Evolutionary conservation across 2,797 vertebrate genomes (phyloP).

Genomic region (Catostomus latipinnis): DNA sequence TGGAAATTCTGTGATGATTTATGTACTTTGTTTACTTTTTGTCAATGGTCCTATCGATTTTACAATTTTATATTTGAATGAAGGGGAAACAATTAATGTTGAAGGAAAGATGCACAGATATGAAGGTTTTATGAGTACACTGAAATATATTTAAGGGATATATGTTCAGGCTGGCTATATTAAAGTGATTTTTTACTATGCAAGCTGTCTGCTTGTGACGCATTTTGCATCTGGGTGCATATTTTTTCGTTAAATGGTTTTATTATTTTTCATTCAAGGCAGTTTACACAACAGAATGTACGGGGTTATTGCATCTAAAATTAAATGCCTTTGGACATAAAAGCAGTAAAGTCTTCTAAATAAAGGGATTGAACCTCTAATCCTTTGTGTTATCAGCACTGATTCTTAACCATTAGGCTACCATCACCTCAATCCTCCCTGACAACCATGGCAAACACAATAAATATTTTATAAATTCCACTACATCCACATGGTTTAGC

Average conservation of each 20-base stretch:
- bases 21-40: constrained; percentile 37
- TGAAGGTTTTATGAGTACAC: constrained; percentile 50
- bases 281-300: neutral
- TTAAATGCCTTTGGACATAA: neutral
- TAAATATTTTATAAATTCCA: neutral
- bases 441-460: neutral
- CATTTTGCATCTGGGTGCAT: neutral
- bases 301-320: neutral
- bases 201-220: constrained; percentile 9
- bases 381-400: neutral
- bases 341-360: neutral
- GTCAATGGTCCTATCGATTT: constrained; percentile 47
- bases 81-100: constrained; percentile 63
- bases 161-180: constrained; percentile 49
- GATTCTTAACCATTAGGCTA: neutral
- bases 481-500: neutral
- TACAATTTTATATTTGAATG: constrained; percentile 55
- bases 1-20: constrained; percentile 33
- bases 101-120: constrained; percentile 51
- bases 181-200: constrained; percentile 44
- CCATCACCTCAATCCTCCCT: neutral
- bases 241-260: constrained; percentile 11
- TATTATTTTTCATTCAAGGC: constrained; percentile 15
- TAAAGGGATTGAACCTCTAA: neutral
- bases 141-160: constrained; percentile 32